Evolutionary conservation across 2,113 vertebrate species (phyloP).

Genomic region (Cromileptes altivelis): DNA sequence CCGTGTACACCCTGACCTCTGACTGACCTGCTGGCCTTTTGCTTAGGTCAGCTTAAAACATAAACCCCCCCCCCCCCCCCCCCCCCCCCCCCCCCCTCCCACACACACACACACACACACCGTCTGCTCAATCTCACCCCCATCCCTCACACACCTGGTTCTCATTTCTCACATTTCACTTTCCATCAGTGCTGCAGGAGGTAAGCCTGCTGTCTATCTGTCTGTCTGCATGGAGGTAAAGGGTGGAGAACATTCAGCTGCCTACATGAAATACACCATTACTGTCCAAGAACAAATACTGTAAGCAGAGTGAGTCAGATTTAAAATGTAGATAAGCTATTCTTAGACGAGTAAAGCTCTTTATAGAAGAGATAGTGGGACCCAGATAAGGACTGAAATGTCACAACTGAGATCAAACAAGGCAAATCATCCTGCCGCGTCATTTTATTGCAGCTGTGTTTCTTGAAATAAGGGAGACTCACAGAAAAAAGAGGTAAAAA

Average conservation of each 20-base stretch:
- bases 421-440: background rate
- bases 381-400: conserved; percentile 8
- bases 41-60: conserved; percentile 63
- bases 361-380: background rate
- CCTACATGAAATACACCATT: conserved; percentile 24
- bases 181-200: conserved; percentile 60
- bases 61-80: background rate
- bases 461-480: background rate
- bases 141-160: conserved; percentile 78
- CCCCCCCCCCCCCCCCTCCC: background rate
- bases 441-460: conserved; percentile 10
- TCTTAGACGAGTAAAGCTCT: background rate
- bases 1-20: conserved; percentile 59
- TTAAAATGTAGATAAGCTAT: conserved; percentile 20
- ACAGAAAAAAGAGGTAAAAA: background rate
- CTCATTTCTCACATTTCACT: conserved; percentile 80
- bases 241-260: conserved; percentile 27
- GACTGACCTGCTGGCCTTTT: conserved; percentile 70
- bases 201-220: conserved; percentile 33
- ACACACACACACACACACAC: no score
- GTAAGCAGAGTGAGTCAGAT: conserved; percentile 2
- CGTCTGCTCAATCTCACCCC: conserved; percentile 56
- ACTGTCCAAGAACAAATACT: conserved; percentile 31
- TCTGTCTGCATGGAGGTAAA: conserved; percentile 6
- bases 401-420: background rate